Evolutionary conservation across 2,888 invertebrate species (phyloP).

Genomic region (Eristalis tenax): DNA sequence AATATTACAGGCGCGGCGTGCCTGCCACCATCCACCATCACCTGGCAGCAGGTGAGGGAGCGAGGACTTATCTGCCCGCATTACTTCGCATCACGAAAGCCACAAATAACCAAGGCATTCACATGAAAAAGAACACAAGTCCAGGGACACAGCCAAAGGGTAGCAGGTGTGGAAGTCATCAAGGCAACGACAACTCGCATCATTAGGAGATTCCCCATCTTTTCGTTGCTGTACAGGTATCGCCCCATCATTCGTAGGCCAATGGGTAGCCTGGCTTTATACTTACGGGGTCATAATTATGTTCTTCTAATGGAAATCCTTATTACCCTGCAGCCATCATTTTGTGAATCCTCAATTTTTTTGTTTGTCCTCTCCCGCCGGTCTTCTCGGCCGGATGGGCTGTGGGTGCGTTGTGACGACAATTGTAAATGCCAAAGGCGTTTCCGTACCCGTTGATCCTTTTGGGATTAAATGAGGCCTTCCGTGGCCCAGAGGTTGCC

Average conservation of each 20-base stretch:
- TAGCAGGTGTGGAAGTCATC: conserved; percentile 22
- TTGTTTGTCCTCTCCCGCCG: not conserved
- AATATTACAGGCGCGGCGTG: conserved; percentile 22
- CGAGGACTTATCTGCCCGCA: not conserved
- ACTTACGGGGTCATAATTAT: conserved; percentile 15
- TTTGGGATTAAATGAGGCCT: not conserved
- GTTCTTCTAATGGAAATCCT: conserved; percentile 36
- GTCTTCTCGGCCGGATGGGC: not conserved
- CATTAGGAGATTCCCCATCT: not conserved
- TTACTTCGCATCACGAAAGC: conserved; percentile 10
- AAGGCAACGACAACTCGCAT: conserved; percentile 15
- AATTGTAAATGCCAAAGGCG: conserved; percentile 12
- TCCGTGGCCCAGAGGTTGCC: not conserved
- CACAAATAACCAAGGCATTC: conserved; percentile 27
- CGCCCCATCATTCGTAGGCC: conserved; percentile 10
- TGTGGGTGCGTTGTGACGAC: conserved; percentile 6
- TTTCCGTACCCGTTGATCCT: not conserved
- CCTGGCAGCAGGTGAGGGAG: not conserved
- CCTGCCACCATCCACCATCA: not conserved
- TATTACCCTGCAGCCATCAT: not conserved
- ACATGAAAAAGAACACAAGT: conserved; percentile 26
- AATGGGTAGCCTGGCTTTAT: conserved; percentile 16
- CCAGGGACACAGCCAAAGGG: conserved; percentile 42
- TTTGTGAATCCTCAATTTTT: not conserved
- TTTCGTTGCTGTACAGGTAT: not conserved